Conservation (phyloP, 2,888 invertebrate genomes). For the Diarsia brunnea region DNA sequence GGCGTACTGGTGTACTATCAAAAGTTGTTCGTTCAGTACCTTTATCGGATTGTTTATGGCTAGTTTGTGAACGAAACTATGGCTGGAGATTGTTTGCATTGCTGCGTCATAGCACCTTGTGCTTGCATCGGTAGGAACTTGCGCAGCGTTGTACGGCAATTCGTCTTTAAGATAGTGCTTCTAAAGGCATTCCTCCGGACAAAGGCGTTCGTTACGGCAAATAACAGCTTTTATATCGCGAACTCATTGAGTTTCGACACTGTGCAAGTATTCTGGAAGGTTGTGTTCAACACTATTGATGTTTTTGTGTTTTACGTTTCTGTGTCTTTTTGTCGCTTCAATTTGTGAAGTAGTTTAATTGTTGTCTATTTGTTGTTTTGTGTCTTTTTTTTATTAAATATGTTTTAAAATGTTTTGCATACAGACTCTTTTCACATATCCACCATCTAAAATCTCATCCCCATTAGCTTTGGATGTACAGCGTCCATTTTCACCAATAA, state of each 20-base stretch:
- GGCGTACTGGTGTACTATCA: conserved; percentile 70
- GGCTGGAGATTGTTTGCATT: conserved; percentile 66
- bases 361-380: neutral
- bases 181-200: conserved; percentile 70
- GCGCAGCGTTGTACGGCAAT: conserved; percentile 70
- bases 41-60: conserved; percentile 71
- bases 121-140: conserved; percentile 49
- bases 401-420: neutral
- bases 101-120: conserved; percentile 62
- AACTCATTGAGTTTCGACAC: conserved; percentile 72
- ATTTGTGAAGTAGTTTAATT: conserved; percentile 4
- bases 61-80: conserved; percentile 65
- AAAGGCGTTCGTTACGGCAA: conserved; percentile 78
- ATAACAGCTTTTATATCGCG: conserved; percentile 76
- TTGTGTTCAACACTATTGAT: conserved; percentile 52
- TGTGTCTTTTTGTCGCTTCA: conserved; percentile 22
- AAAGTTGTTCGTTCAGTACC: conserved; percentile 68
- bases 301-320: conserved; percentile 41
- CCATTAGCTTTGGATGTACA: conserved; percentile 17
- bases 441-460: conserved; percentile 10
- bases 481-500: conserved; percentile 55
- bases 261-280: conserved; percentile 63
- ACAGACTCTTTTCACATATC: neutral
- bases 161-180: conserved; percentile 68
- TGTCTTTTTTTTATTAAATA: neutral